A percentile compares a stretch with the other conserved stretches of the same genome.
Evolutionary conservation across 2,888 invertebrate species (phyloP).

Genomic region (Hirtodrosophila confusa): DNA sequence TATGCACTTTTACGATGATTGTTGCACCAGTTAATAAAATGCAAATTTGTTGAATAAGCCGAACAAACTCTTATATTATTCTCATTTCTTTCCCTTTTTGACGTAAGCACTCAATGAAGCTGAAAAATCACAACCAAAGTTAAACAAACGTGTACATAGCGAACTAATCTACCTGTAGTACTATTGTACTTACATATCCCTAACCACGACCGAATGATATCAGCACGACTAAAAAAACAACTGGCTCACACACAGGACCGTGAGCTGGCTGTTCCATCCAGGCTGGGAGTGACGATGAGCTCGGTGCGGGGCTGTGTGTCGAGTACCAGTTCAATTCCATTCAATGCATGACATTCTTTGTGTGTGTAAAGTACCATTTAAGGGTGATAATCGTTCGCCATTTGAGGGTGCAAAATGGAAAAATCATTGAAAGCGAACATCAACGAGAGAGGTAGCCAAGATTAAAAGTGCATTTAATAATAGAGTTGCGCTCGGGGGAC

Average conservation of each 20-base stretch:
- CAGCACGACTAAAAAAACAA: slow-evolving; percentile 56
- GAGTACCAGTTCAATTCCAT: slow-evolving; percentile 71
- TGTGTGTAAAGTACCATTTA: slow-evolving; percentile 83
- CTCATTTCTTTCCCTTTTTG: background rate
- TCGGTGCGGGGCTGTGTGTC: slow-evolving; percentile 8
- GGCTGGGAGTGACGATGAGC: slow-evolving; percentile 12
- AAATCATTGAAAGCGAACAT: slow-evolving; percentile 74
- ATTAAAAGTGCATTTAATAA: slow-evolving; percentile 84
- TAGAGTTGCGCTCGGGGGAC: slow-evolving; percentile 53
- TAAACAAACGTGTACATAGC: slow-evolving; percentile 61
- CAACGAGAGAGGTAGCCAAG: slow-evolving; percentile 55
- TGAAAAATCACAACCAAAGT: slow-evolving; percentile 28
- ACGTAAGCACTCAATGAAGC: background rate
- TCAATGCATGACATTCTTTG: slow-evolving; percentile 77
- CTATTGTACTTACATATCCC: slow-evolving; percentile 25
- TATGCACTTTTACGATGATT: background rate
- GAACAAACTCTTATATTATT: slow-evolving; percentile 1
- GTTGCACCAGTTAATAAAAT: no score
- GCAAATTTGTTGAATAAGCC: no score
- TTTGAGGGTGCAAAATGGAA: slow-evolving; percentile 83
- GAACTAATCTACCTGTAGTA: slow-evolving; percentile 61
- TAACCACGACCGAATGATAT: slow-evolving; percentile 50
- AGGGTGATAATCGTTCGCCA: slow-evolving; percentile 84
- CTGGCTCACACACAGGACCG: slow-evolving; percentile 9
- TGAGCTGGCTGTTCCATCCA: slow-evolving; percentile 1